Percentiles rank a stretch among this genome's conserved stretches.
These are phyloP conservation scores for Aricia artaxerxes DNA, from an alignment of 2,888 invertebrate genomes.

Conservation along the genomic window DNA sequence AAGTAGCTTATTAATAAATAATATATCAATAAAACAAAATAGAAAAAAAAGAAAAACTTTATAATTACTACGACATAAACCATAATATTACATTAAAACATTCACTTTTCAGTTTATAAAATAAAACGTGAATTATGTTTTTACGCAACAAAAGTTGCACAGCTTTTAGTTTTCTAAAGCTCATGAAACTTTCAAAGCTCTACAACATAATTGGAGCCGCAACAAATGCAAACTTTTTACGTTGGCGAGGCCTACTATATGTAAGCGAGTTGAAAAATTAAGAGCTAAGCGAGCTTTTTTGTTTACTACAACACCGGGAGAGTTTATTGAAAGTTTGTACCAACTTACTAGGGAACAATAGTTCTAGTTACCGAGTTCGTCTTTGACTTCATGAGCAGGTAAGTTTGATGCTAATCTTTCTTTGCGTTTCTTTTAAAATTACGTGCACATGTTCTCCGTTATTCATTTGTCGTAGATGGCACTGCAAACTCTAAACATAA, in stretches of 20 bases:
- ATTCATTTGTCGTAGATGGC: not conserved
- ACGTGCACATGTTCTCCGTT: not conserved
- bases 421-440: not conserved
- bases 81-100: not conserved
- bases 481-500: not conserved
- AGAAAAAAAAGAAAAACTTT: too few species aligned
- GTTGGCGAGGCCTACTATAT: not conserved
- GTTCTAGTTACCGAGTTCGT: not conserved
- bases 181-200: slow-evolving; percentile 12
- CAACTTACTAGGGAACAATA: not conserved
- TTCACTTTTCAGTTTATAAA: not conserved
- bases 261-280: slow-evolving; percentile 22
- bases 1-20: too few species aligned
- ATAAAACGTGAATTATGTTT: not conserved
- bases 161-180: slow-evolving; percentile 20
- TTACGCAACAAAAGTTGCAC: not conserved
- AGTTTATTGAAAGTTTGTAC: not conserved
- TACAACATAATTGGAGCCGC: slow-evolving; percentile 13
- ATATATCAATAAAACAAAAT: too few species aligned
- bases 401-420: not conserved
- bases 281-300: slow-evolving; percentile 1
- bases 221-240: slow-evolving; percentile 5
- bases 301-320: not conserved
- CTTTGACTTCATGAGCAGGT: not conserved
- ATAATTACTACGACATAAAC: not conserved